Conservation (phyloP, 2,797 vertebrate species). For the Ataeniobius toweri region DNA sequence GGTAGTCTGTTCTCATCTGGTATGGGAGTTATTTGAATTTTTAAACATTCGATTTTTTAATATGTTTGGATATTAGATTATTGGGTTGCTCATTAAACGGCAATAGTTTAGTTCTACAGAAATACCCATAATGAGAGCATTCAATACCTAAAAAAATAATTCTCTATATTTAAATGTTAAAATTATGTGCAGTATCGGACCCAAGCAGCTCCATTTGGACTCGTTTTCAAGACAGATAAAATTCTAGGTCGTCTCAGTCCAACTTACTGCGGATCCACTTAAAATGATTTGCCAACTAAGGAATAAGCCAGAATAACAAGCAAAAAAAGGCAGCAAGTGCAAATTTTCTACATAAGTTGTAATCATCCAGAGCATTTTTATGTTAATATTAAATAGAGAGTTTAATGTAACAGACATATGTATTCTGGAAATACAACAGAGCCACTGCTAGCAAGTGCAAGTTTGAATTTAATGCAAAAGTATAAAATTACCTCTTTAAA, state of each 20-base stretch:
- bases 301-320: neutral
- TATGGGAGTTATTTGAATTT: conserved; percentile 39
- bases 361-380: neutral
- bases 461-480: neutral
- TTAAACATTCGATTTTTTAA: neutral
- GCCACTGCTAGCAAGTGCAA: neutral
- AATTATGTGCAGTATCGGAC: neutral
- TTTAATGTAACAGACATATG: neutral
- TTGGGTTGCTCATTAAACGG: neutral
- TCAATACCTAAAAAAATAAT: neutral
- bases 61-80: neutral
- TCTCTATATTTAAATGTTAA: neutral
- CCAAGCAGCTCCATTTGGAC: neutral
- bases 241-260: neutral
- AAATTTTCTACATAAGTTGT: neutral
- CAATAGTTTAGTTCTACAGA: neutral
- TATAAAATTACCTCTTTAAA: neutral
- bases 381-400: neutral
- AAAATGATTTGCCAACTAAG: neutral
- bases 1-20: conserved; percentile 35
- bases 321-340: neutral
- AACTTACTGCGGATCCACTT: neutral
- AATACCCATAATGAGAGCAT: neutral
- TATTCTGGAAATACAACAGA: neutral
- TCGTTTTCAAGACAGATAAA: neutral